These are phyloP conservation scores for Panthera leo DNA, from an alignment of 2,113 vertebrate genomes.

Conservation along the genomic window DNA sequence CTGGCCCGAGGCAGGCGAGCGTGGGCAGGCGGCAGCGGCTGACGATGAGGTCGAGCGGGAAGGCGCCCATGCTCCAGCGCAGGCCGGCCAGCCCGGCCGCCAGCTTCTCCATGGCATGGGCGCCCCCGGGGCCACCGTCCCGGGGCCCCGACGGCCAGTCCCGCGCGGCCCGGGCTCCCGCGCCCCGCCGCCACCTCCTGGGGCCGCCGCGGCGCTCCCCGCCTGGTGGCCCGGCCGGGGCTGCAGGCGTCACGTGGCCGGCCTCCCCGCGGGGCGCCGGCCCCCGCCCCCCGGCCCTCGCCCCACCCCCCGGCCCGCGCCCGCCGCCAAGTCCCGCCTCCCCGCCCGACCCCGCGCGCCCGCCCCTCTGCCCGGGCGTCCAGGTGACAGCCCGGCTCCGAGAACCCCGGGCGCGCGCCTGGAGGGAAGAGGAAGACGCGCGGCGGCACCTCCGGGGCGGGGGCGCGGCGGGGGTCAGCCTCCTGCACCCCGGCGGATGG, in stretches of 20 bases:
- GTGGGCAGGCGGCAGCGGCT: conserved; percentile 94
- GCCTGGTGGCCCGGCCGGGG: conserved; percentile 28
- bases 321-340: conserved; percentile 19
- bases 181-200: conserved; percentile 43
- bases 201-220: conserved; percentile 21
- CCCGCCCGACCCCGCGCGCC: neutral
- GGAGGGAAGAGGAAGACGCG: neutral
- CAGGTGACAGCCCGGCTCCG: conserved; percentile 35
- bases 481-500: rapidly evolving
- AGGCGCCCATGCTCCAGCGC: conserved; percentile 93
- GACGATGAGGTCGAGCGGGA: conserved; percentile 95
- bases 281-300: conserved; percentile 17
- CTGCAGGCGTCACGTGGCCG: conserved; percentile 62
- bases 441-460: neutral
- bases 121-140: conserved; percentile 48
- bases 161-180: conserved; percentile 60
- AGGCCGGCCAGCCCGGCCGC: conserved; percentile 92
- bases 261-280: conserved; percentile 24
- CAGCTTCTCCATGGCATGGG: conserved; percentile 92
- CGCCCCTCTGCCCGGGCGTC: neutral
- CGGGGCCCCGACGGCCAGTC: conserved; percentile 69
- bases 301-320: neutral
- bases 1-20: conserved; percentile 91
- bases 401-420: neutral
- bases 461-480: neutral